Base-by-base conservation (phyloP, 2,888 invertebrate species). In the Imbricaverruca yamaguchii region DNA sequence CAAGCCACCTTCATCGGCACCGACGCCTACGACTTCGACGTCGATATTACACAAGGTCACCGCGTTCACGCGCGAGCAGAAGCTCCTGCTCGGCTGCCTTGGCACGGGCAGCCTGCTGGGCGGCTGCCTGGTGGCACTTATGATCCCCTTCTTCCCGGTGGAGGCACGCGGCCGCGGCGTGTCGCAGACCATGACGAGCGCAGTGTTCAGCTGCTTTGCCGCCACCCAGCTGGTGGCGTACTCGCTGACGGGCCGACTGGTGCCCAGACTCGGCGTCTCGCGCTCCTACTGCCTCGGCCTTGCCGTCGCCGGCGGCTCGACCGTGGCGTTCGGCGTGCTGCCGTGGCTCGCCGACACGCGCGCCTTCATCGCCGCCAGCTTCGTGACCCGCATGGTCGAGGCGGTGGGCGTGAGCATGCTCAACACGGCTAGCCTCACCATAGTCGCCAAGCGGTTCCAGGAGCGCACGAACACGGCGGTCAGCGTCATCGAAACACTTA, bases 341-440 rank as follows among this genome's bases (percentile, higher is more conserved):
- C 92, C 91, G 80, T 88, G 90, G 85, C 89, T 93, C 82, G 88
- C 91, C 67, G 90, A 91, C 84, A 89, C 91, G 77, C 87, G 88
- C 0, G 88, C 89, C 10, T 94, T 93, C 87, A 91, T 92, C 18
- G 87, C 88, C 0, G 90, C 92, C 79, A 93, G 93, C 86, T 92
- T 94, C 86, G 84, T 92, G 81, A 91, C 93, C 67, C 89, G 93
- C 82, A 91, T 92, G 8, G 87, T 93, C 83, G 93, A 93, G 87
- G 94, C 93, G 0, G 86, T 93, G 1, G 94, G 93, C 0, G 92
- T 92, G 9, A 92, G 93, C 85, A 93, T 93, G 0, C 93, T 92
- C 87, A 91, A 92, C 13, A 94, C 93, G 0, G 92, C 93, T 21
- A 92, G 92, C 86, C 93, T 92, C 85, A 93, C 93, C 77, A 93